These are phyloP conservation scores for Hippopotamyrus pictus DNA, from an alignment of 2,797 vertebrate genomes.

Conservation along the genomic window DNA sequence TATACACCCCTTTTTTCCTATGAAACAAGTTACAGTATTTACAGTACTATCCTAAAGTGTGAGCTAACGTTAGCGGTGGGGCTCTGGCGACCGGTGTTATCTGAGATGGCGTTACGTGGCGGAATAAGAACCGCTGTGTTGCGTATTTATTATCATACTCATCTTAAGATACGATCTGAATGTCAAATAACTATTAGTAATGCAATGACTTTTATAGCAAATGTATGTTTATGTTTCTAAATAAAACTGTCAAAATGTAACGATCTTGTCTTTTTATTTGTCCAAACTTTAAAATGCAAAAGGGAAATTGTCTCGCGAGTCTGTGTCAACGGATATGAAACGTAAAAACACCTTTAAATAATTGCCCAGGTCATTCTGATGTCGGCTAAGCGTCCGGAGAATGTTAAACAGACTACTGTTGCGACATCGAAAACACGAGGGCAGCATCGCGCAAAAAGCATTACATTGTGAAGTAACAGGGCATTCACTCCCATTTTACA, in stretches of 20 bases:
- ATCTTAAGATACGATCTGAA: slow-evolving; percentile 70
- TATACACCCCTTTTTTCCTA: slow-evolving; percentile 42
- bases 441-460: not conserved
- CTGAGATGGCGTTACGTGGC: slow-evolving; percentile 55
- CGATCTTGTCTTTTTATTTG: slow-evolving; percentile 11
- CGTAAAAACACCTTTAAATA: not conserved
- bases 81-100: slow-evolving; percentile 47
- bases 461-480: not conserved
- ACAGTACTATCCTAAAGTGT: slow-evolving; percentile 59
- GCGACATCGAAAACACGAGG: not conserved
- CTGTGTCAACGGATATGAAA: slow-evolving; percentile 57
- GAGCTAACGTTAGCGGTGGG: slow-evolving; percentile 52
- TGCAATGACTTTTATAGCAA: slow-evolving; percentile 86
- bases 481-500: not conserved
- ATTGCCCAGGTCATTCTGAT: not conserved
- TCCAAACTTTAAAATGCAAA: not conserved
- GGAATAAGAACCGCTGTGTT: slow-evolving; percentile 56
- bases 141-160: slow-evolving; percentile 96
- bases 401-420: not conserved
- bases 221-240: slow-evolving; percentile 99
- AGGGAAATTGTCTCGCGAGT: not conserved
- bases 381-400: not conserved
- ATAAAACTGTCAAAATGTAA: slow-evolving; percentile 76
- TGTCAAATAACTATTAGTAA: slow-evolving; percentile 76
- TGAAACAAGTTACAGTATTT: slow-evolving; percentile 59